Evolutionary conservation across 1,140 invertebrate genomes (phyloP), one percentile per base, ranked within the genome.

Genomic region (Ceratina australensis): DNA sequence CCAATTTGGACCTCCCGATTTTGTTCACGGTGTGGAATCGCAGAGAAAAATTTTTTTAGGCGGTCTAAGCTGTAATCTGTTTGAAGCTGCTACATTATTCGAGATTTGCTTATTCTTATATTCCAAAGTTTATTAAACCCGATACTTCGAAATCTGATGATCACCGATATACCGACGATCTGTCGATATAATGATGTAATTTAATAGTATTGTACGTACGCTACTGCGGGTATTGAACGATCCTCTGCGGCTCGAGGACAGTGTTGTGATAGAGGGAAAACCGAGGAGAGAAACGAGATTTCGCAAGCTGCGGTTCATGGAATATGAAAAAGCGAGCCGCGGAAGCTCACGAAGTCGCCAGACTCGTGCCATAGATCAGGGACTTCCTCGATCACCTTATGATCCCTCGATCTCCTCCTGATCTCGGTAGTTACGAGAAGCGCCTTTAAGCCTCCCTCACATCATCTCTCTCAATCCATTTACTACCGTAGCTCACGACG

Each of bases 311-410:
- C 42, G 24, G 24, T 59, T 67, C 47, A 12, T 20, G n/a, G 49
- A 67, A 52, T 26, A 67, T 67, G 65, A 67, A 68, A 33, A 68
- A 61, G 47, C 2, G 2, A 42, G 59, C 50, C 15, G 8, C 42
- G 49, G 56, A 80, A 77, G 49, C 64, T 78, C 15, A 20, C 26
- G 18, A 66, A 47, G 47, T 71, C 20, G 26, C 18, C 54, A 24
- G 59, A 75, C 68, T 50, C 66, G 80, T 77, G 81, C 66, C 60
- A 54, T 63, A 47, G 67, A 81, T 65, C 57, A 49, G 57, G 18
- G 26, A 81, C 74, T 81, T 82, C 65, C 74, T 81, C 67, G 50
- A 80, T 86, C 56, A 67, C 33, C 67, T 71, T 78, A 66, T 24
- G 50, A 81, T 67, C 52, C 42, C 60, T 78, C 71, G 64, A 78